Evolutionary conservation across 1,140 invertebrate species (phyloP), one percentile per base, ranked within the genome.

Genomic region (Chironomus tepperi): DNA sequence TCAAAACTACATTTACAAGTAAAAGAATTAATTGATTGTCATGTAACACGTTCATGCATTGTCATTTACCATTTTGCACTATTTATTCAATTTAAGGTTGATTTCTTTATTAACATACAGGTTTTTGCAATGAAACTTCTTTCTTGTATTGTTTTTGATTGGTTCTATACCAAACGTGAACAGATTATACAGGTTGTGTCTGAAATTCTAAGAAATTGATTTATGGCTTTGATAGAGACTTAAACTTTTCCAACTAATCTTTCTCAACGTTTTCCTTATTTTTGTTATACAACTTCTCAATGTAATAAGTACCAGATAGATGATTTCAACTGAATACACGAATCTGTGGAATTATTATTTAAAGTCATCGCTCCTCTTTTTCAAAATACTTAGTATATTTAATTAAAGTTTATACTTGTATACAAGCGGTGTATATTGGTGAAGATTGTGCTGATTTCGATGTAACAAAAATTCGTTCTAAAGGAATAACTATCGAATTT

Each of bases 1-100:
- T 34, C 24, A 57, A 57, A 57, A 12, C 47, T 12, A 57, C 9
- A 8, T n/a, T 57, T n/a, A n/a, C 47, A 57, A n/a, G 47, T 57
- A 57, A 57, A n/a, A n/a, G 47, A 57, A 57, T 57, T 57, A 57
- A 57, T 57, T 57, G 47, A 57, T 57, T 57, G 47, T 57, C 47
- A 57, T 57, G 47, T 57, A 57, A 57, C 47, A 57, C 47, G 47
- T 57, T 57, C 47, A n/a, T 57, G 47, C 15, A n/a, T 57, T 57
- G 47, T 57, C 47, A 57, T 57, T 57, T 57, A n/a, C 47, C 47
- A 57, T 57, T 57, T 57, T 57, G 47, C 47, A 57, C 47, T 57
- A 57, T 57, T 57, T n/a, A 57, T 57, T 57, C 47, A 57, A 57
- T 57, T 57, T n/a, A 57, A 57, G 12, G n/a, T 57, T 57, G 47